A percentile compares a stretch with the other conserved stretches of the same genome.
Conservation (phyloP, 2,113 vertebrate species). For the Orthochromis indermauri region DNA sequence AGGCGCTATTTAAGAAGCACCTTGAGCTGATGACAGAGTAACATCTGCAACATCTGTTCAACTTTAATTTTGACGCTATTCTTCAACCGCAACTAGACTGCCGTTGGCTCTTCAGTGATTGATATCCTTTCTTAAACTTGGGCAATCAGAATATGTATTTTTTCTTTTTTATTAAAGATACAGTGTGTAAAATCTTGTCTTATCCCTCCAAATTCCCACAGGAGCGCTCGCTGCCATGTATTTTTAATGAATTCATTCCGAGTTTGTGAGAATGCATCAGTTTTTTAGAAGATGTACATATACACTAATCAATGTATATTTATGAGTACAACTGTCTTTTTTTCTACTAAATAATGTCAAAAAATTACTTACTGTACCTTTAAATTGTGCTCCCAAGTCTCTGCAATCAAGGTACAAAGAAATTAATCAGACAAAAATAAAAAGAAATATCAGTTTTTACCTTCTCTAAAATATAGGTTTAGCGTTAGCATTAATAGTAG, state of each 20-base stretch:
- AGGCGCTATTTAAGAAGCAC: neutral
- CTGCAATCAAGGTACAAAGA: neutral
- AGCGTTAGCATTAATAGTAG: neutral
- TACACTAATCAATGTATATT: neutral
- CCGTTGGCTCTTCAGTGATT: neutral
- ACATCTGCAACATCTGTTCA: neutral
- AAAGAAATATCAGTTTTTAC: neutral
- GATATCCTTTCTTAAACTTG: neutral
- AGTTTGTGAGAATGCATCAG: neutral
- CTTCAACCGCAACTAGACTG: neutral
- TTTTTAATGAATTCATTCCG: rapidly evolving
- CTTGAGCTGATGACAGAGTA: neutral
- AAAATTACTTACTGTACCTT: neutral
- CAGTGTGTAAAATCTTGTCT: neutral
- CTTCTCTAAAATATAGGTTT: neutral
- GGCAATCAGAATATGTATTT: neutral
- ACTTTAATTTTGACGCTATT: rapidly evolving
- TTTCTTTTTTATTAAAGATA: neutral
- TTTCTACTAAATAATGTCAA: neutral
- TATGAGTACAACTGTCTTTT: neutral
- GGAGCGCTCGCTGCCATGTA: rapidly evolving
- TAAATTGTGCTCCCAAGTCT: neutral
- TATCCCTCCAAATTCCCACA: neutral
- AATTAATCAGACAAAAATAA: neutral
- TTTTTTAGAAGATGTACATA: neutral